Conservation (phyloP, 2,888 invertebrate species). For the Charanyca ferruginea region DNA sequence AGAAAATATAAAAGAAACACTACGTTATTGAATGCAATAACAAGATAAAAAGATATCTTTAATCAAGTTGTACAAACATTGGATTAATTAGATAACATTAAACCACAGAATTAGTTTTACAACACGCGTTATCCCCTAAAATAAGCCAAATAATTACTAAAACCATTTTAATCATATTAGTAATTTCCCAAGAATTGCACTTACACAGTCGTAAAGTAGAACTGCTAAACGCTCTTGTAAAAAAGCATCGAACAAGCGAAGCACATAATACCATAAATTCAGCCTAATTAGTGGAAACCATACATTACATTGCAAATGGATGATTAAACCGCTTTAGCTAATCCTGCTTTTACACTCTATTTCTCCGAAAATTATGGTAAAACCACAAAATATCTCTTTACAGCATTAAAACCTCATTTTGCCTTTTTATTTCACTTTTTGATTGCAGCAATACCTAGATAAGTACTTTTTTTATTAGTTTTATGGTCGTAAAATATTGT, state of each 20-base stretch:
- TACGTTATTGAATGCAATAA: background rate
- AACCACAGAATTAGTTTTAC: background rate
- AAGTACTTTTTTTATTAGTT: slow-evolving; percentile 13
- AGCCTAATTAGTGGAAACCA: slow-evolving; percentile 73
- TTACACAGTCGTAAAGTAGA: slow-evolving; percentile 29
- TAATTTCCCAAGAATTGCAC: slow-evolving; percentile 27
- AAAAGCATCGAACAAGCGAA: slow-evolving; percentile 49
- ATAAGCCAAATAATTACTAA: background rate
- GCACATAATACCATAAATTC: slow-evolving; percentile 64
- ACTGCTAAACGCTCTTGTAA: slow-evolving; percentile 46
- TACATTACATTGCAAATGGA: slow-evolving; percentile 67
- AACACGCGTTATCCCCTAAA: background rate
- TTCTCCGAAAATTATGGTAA: slow-evolving; percentile 41
- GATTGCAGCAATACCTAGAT: slow-evolving; percentile 11
- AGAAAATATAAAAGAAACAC: background rate
- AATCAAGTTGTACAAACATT: background rate
- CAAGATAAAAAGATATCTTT: background rate
- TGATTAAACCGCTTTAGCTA: slow-evolving; percentile 59
- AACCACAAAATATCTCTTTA: slow-evolving; percentile 37
- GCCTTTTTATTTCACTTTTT: slow-evolving; percentile 31
- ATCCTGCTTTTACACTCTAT: slow-evolving; percentile 50
- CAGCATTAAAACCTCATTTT: slow-evolving; percentile 21
- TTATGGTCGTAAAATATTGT: slow-evolving; percentile 30
- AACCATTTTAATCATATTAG: background rate
- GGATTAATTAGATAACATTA: background rate